phyloP scores from a whole-genome alignment of 1,140 invertebrate genomes.

The Mycetomoellerius zeteki region DNA sequence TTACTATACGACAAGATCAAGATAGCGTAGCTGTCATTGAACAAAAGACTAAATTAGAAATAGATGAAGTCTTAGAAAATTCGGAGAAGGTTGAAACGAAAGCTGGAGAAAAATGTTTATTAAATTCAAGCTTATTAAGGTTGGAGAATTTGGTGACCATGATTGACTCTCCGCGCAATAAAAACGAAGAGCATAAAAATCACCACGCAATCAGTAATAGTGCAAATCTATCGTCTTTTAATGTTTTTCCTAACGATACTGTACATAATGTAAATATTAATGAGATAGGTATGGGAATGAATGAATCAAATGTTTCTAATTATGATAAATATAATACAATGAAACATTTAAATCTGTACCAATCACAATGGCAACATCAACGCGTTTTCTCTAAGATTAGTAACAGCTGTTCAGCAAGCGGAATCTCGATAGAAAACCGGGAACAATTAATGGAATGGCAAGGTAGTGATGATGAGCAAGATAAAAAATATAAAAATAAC shows the following conservation, averaged over 20 bases:
- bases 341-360: neutral
- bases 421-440: neutral
- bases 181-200: conserved; percentile 27
- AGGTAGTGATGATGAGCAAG: neutral
- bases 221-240: conserved; percentile 35
- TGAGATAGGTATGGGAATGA: conserved; percentile 3
- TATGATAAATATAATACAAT: neutral
- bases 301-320: neutral
- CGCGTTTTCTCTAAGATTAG: neutral
- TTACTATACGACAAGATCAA: conserved; percentile 83
- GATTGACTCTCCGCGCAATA: conserved; percentile 77
- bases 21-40: conserved; percentile 83
- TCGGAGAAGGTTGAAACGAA: conserved; percentile 84
- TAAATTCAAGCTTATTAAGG: conserved; percentile 84
- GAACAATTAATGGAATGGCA: neutral
- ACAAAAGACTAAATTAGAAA: conserved; percentile 83
- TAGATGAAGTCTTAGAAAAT: conserved; percentile 85
- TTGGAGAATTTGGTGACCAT: conserved; percentile 84
- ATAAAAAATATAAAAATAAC: conserved; percentile 41
- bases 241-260: neutral
- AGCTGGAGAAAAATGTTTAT: conserved; percentile 82
- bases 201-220: neutral
- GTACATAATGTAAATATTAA: conserved; percentile 37
- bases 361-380: neutral
- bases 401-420: neutral